Conservation (phyloP, 2,113 vertebrate genomes). For the Trinectes maculatus region DNA sequence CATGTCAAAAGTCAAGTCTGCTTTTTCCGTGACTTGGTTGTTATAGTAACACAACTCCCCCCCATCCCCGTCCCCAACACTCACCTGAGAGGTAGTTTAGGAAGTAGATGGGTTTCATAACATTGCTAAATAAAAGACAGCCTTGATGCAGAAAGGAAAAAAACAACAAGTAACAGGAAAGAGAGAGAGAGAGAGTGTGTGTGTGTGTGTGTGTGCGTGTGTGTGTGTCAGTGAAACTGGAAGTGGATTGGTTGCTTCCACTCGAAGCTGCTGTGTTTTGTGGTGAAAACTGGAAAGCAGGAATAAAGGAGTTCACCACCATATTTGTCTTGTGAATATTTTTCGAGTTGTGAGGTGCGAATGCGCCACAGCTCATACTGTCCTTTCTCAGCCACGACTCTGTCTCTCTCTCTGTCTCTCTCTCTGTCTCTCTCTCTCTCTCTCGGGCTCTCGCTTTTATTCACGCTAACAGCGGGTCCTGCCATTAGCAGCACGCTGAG, state of each 20-base stretch:
- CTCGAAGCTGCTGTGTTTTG: background rate
- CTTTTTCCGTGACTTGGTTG: conserved; percentile 65
- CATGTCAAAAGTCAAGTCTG: conserved; percentile 52
- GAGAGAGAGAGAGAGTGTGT: background rate
- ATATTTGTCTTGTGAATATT: no score
- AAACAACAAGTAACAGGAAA: background rate
- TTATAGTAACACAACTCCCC: conserved; percentile 67
- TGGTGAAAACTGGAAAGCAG: no score
- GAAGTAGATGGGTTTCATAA: conserved; percentile 71
- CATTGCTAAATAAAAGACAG: conserved; percentile 45
- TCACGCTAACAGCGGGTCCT: conserved; percentile 29
- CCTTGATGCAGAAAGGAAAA: conserved; percentile 51
- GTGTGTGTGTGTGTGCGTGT: no score
- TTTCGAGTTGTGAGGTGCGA: background rate
- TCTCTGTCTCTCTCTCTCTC: conserved; percentile 5
- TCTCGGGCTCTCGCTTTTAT: conserved; percentile 25
- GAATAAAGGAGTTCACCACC: no score
- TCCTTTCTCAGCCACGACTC: background rate
- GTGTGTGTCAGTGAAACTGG: no score
- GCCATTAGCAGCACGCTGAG: conserved; percentile 17
- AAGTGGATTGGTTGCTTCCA: background rate
- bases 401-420: conserved; percentile 11
- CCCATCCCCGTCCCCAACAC: conserved; percentile 34
- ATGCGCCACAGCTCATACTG: background rate
- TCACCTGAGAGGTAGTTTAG: conserved; percentile 66